These are phyloP conservation scores for Coendou prehensilis DNA, from an alignment of 2,797 vertebrate genomes.

Conservation along the genomic window DNA sequence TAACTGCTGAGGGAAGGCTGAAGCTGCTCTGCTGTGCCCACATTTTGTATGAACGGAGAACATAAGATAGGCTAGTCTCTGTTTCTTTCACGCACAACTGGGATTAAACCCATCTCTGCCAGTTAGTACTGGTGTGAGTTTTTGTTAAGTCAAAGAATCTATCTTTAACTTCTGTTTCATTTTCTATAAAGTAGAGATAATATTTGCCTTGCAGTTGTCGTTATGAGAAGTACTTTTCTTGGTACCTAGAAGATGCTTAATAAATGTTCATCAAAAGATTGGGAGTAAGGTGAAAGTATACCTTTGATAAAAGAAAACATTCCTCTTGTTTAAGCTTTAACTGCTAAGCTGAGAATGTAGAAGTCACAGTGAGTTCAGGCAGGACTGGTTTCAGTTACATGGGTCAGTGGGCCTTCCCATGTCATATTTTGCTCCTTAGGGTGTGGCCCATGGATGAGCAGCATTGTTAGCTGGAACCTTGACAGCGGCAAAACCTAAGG, in stretches of 20 bases:
- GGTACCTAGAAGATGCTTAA: neutral
- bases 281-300: neutral
- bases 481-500: neutral
- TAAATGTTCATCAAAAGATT: neutral
- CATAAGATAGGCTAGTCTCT: neutral
- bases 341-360: neutral
- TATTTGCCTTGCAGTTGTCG: neutral
- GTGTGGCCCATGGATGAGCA: neutral
- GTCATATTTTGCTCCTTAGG: neutral
- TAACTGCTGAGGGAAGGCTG: neutral
- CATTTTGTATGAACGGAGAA: neutral
- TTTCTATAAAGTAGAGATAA: neutral
- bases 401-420: too few species aligned
- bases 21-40: neutral
- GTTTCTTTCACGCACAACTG: neutral
- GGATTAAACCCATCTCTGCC: neutral
- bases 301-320: constrained; percentile 48
- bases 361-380: neutral
- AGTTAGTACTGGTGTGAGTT: neutral
- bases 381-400: neutral
- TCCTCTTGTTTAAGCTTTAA: neutral
- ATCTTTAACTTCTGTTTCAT: neutral
- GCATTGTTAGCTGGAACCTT: neutral
- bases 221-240: neutral
- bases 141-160: constrained; percentile 24